These are phyloP conservation scores for Drosophila diplacantha DNA, from an alignment of 2,888 invertebrate genomes.

Conservation along the genomic window DNA sequence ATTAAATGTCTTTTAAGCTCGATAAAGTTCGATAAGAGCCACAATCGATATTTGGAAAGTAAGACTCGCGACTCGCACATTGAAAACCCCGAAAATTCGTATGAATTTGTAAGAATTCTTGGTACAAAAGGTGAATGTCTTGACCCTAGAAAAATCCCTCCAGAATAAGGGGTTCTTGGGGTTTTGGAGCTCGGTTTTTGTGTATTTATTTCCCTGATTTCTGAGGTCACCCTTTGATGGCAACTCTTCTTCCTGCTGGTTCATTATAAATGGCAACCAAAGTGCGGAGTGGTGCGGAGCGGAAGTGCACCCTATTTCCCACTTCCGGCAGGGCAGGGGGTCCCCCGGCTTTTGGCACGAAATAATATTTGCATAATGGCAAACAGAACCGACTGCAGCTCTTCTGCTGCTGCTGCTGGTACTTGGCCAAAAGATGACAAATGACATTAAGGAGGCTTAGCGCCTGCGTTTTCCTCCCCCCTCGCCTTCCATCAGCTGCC, in stretches of 20 bases:
- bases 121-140: no score
- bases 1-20: background rate
- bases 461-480: slow-evolving; percentile 37
- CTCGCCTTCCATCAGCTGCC: background rate
- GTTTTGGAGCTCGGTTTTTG: background rate
- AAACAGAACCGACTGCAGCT: slow-evolving; percentile 59
- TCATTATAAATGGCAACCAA: slow-evolving; percentile 24
- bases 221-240: background rate
- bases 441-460: slow-evolving; percentile 65
- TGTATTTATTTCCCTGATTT: background rate
- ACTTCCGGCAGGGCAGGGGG: background rate
- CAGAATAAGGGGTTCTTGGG: no score
- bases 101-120: background rate
- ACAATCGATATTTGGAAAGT: background rate
- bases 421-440: slow-evolving; percentile 58
- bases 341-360: slow-evolving; percentile 41
- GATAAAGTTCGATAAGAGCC: background rate
- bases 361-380: slow-evolving; percentile 70
- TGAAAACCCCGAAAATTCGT: no score
- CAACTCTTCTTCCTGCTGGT: slow-evolving; percentile 9
- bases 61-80: background rate
- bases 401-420: slow-evolving; percentile 14
- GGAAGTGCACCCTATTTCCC: slow-evolving; percentile 6
- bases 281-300: slow-evolving; percentile 1
- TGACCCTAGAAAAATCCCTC: no score